Evolutionary conservation across 2,113 vertebrate genomes (phyloP).

Genomic region (Myrmecophaga tridactyla): DNA sequence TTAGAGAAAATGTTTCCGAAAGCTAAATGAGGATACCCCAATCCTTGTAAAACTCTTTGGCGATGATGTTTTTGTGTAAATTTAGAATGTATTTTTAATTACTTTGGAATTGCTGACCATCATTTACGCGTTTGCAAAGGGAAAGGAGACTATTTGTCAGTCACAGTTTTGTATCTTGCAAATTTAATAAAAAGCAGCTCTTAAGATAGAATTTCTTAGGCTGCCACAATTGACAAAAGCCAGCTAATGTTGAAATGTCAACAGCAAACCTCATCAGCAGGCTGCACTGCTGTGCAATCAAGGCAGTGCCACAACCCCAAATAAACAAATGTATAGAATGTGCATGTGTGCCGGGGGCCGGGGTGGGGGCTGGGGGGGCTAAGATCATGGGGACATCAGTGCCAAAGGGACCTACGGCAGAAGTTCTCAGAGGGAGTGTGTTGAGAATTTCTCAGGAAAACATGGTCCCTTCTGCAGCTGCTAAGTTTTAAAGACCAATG

Average conservation of each 20-base stretch:
- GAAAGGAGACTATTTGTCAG: slow-evolving; percentile 83
- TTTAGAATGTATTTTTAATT: slow-evolving; percentile 84
- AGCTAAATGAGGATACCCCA: background rate
- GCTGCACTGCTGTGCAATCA: slow-evolving; percentile 80
- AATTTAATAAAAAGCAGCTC: slow-evolving; percentile 89
- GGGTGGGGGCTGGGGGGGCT: background rate
- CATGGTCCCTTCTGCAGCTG: rapidly evolving
- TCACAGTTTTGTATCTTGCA: slow-evolving; percentile 87
- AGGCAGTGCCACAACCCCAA: slow-evolving; percentile 66
- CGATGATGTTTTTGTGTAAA: slow-evolving; percentile 74
- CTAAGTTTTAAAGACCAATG: background rate
- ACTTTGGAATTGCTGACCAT: slow-evolving; percentile 78
- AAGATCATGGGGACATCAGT: background rate
- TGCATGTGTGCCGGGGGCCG: background rate
- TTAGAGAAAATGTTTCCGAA: background rate
- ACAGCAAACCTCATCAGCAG: slow-evolving; percentile 83
- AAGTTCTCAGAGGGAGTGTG: rapidly evolving
- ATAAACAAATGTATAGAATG: slow-evolving; percentile 78
- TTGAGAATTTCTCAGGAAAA: background rate
- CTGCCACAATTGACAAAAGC: slow-evolving; percentile 86
- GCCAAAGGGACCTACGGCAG: background rate
- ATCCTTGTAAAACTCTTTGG: background rate
- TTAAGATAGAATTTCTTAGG: slow-evolving; percentile 87
- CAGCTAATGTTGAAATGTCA: slow-evolving; percentile 86
- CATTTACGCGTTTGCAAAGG: slow-evolving; percentile 84